Evolutionary conservation across 2,888 invertebrate species (phyloP).

Genomic region (Teleogryllus oceanicus): DNA sequence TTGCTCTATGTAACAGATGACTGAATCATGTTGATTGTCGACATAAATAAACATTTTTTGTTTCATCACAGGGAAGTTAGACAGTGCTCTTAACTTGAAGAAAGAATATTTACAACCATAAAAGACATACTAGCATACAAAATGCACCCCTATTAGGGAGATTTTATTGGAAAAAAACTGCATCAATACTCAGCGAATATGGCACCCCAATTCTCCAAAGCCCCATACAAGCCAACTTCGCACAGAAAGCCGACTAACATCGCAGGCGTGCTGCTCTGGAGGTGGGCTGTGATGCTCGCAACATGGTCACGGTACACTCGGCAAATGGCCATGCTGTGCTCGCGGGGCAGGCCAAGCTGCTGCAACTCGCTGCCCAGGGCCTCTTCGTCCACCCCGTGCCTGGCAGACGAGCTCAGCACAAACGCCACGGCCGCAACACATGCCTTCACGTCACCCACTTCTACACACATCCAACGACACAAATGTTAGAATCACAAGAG

Average conservation of each 20-base stretch:
- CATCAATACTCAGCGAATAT: too few relatives aligned
- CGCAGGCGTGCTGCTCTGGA: slow-evolving; percentile 52
- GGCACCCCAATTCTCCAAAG: too few relatives aligned
- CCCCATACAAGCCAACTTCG: not conserved
- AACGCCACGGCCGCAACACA: slow-evolving; percentile 66
- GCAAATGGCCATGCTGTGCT: slow-evolving; percentile 61
- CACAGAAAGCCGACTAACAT: slow-evolving; percentile 43
- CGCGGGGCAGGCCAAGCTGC: slow-evolving; percentile 76
- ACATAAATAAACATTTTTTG: too few relatives aligned
- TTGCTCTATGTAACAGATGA: too few relatives aligned
- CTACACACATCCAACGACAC: not conserved
- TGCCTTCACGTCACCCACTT: slow-evolving; percentile 55
- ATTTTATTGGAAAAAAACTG: too few relatives aligned
- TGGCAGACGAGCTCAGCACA: slow-evolving; percentile 65
- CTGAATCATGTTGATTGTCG: too few relatives aligned
- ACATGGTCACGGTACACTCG: slow-evolving; percentile 55
- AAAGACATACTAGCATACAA: too few relatives aligned
- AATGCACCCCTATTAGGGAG: too few relatives aligned
- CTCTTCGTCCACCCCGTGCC: slow-evolving; percentile 62
- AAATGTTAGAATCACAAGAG: not conserved
- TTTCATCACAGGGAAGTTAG: too few relatives aligned
- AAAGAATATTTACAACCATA: too few relatives aligned
- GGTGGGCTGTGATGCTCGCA: slow-evolving; percentile 49
- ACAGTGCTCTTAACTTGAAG: too few relatives aligned
- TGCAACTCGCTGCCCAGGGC: slow-evolving; percentile 72